Base-by-base conservation (phyloP, 1,140 invertebrate species). In the Drosophila serrata region DNA sequence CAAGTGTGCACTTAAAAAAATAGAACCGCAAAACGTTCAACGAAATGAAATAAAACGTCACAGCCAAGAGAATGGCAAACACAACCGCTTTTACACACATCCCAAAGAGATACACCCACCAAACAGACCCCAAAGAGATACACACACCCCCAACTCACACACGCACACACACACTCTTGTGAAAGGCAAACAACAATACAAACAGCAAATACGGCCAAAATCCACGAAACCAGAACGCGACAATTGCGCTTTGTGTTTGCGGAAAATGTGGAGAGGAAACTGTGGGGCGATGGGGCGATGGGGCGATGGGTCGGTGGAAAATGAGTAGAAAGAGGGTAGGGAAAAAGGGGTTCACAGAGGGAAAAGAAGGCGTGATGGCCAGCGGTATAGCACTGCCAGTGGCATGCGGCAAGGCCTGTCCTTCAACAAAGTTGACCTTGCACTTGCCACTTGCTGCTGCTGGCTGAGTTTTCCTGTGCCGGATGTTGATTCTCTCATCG, bases 351-450 rank as follows among this genome's bases (percentile, higher is more conserved):
- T 9, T 11, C n/a, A 35, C 43, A 35, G 35, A 31, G 31, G 39
- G 65, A 37, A 15, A 4, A 17, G 40, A 22, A 22, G 19, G 6
- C 61, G 48, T 56, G 51, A 55, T 55, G 51, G 51, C 19, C 53
- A 55, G 61, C 43, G 31, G 55, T 13, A 56, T 4, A 27, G 24
- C 48, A 58, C 39, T 84, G 63, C 42, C 75, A 51, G 57, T 79
- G 76, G 82, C 84, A 75, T 59, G 58, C 72, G 35, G 74, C 51
- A 55, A 15, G 33, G 51, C 13, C 59, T 85, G 84, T 88, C 85
- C 85, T 88, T 88, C 85, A 85, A 85, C 81, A 90, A 78, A 78
- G 85, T 85, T 88, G 85, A 88, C 85, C 85, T 88, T 88, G 85
- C 85, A 85, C 85, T 88, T 88, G 85, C 85, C 85, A 88, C 85